These are phyloP conservation scores for Rhinopithecus roxellana DNA, from an alignment of 2,113 vertebrate genomes.

Conservation along the genomic window DNA sequence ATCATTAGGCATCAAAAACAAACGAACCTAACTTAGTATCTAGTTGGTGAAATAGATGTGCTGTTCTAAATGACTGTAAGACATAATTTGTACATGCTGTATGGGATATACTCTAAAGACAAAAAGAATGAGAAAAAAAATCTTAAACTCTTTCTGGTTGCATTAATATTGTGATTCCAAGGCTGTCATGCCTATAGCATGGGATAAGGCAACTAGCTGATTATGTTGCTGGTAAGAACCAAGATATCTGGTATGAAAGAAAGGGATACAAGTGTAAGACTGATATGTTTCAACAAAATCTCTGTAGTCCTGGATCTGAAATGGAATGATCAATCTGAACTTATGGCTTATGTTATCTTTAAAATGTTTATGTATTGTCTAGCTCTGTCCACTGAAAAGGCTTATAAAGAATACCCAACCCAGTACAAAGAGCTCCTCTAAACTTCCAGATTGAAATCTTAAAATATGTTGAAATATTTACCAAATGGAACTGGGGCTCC, in stretches of 20 bases:
- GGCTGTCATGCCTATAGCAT: neutral
- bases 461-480: conserved; percentile 39
- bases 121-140: neutral
- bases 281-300: neutral
- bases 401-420: neutral
- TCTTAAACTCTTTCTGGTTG: neutral
- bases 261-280: neutral
- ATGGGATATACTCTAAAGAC: neutral
- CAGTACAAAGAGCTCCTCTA: neutral
- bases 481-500: conserved; percentile 38
- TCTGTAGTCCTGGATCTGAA: neutral
- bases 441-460: conserved; percentile 35
- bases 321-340: conserved; percentile 13
- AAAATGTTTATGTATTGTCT: conserved; percentile 18
- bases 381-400: neutral
- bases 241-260: neutral
- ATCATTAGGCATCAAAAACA: neutral
- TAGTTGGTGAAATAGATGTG: neutral
- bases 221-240: neutral
- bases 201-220: neutral
- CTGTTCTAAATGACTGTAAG: neutral
- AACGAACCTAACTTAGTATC: neutral
- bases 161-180: neutral
- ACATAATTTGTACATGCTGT: neutral
- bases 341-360: neutral